Evolutionary conservation across 2,888 invertebrate species (phyloP).

Genomic region (Orchesella flavescens): DNA sequence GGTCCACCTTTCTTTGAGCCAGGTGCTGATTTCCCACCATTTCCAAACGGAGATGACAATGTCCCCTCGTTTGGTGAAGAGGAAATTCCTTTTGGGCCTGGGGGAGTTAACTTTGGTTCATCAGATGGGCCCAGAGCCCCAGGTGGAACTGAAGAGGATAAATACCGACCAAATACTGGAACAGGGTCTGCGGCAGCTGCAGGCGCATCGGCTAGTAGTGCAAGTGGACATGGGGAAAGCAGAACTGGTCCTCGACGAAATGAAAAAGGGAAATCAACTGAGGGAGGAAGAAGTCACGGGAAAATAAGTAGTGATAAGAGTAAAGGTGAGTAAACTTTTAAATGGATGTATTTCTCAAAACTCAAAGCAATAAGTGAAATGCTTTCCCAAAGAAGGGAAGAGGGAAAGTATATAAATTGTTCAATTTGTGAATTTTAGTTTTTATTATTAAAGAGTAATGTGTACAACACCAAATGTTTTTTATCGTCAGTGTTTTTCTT

Average conservation of each 20-base stretch:
- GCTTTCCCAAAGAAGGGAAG: too few relatives aligned
- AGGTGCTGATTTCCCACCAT: slow-evolving; percentile 50
- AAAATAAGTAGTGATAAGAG: slow-evolving; percentile 34
- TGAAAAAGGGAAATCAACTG: slow-evolving; percentile 27
- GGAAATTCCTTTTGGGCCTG: slow-evolving; percentile 27
- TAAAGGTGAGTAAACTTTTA: slow-evolving; percentile 40
- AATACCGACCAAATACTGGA: neutral
- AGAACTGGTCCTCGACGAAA: neutral
- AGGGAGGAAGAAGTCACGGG: slow-evolving; percentile 30
- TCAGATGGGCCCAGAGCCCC: slow-evolving; percentile 18
- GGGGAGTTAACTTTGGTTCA: slow-evolving; percentile 28
- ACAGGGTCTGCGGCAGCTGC: too few relatives aligned
- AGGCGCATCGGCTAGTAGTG: too few relatives aligned
- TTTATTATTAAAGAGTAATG: too few relatives aligned
- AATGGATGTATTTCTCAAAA: neutral
- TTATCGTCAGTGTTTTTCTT: neutral
- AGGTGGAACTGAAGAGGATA: neutral
- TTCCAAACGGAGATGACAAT: slow-evolving; percentile 36
- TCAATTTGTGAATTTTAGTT: too few relatives aligned
- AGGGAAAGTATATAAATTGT: too few relatives aligned
- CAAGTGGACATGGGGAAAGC: neutral
- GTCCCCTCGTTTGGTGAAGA: slow-evolving; percentile 26
- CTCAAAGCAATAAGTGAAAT: too few relatives aligned
- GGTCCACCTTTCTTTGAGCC: slow-evolving; percentile 31
- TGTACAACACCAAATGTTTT: too few relatives aligned